Conservation (phyloP, 2,113 vertebrate species). For the Brachypteracias leptosomus region DNA sequence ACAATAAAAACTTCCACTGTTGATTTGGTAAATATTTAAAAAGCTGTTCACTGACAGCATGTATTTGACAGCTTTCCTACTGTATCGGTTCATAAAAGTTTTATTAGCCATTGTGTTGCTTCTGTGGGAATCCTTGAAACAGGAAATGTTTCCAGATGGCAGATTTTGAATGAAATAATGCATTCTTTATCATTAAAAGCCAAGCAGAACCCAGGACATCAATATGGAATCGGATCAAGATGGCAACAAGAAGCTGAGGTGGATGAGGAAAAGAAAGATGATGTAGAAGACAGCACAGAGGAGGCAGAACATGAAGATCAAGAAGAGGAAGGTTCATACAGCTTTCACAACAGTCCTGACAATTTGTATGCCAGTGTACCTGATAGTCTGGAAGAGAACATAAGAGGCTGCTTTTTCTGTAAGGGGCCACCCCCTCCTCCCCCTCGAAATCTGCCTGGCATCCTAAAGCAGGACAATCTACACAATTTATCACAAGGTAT, state of each 20-base stretch:
- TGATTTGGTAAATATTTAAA: slow-evolving; percentile 64
- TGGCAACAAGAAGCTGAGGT: not conserved
- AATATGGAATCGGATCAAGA: not conserved
- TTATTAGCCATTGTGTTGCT: slow-evolving; percentile 57
- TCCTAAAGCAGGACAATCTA: slow-evolving; percentile 43
- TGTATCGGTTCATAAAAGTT: slow-evolving; percentile 57
- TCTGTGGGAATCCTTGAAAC: slow-evolving; percentile 46
- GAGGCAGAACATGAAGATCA: slow-evolving; percentile 43
- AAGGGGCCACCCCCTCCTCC: slow-evolving; percentile 77
- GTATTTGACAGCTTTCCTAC: slow-evolving; percentile 45
- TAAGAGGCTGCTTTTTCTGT: not conserved
- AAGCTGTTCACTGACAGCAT: slow-evolving; percentile 10
- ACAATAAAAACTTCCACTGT: slow-evolving; percentile 10
- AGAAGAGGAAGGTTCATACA: not conserved
- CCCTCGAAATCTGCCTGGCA: slow-evolving; percentile 67
- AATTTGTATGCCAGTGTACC: slow-evolving; percentile 71
- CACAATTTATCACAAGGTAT: slow-evolving; percentile 76
- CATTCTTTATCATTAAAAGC: slow-evolving; percentile 40
- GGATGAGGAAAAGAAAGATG: not conserved
- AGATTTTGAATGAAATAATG: slow-evolving; percentile 41
- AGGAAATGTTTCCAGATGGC: slow-evolving; percentile 41
- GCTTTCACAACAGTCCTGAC: slow-evolving; percentile 12
- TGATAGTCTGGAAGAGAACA: not conserved
- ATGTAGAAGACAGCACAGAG: not conserved
- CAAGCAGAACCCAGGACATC: not conserved